Evolutionary conservation across 1,140 invertebrate species (phyloP).

Genomic region (Aphidius ervi): DNA sequence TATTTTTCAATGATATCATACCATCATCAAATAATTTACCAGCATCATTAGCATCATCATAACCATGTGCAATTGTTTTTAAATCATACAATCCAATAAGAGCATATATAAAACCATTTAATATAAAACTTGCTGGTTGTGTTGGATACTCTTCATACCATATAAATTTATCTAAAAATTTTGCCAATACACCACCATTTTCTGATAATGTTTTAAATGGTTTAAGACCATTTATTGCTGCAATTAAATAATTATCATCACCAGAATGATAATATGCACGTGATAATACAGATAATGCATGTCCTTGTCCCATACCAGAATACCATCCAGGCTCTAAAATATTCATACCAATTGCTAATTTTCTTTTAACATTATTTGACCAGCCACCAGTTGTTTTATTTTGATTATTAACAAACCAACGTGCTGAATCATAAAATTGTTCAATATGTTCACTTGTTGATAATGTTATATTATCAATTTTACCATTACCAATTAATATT

Average conservation of each 20-base stretch:
- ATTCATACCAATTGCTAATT: conserved; percentile 70
- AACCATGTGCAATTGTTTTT: conserved; percentile 62
- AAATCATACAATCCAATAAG: conserved; percentile 94
- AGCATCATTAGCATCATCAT: conserved; percentile 59
- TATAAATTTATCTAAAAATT: conserved; percentile 76
- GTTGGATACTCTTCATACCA: conserved; percentile 99
- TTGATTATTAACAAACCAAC: conserved; percentile 90
- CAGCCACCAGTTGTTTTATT: conserved; percentile 77
- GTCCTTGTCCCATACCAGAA: conserved; percentile 97
- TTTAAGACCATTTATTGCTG: conserved; percentile 74
- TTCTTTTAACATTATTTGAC: conserved; percentile 80
- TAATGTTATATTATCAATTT: conserved; percentile 77
- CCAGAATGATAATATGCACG: conserved; percentile 83
- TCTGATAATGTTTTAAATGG: conserved; percentile 71
- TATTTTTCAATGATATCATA: conserved; percentile 81
- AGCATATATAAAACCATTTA: conserved; percentile 99
- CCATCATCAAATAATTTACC: conserved; percentile 78
- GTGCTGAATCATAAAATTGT: conserved; percentile 87
- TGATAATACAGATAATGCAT: conserved; percentile 88
- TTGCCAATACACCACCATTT: conserved; percentile 79
- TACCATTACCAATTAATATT: conserved; percentile 70
- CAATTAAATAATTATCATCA: conserved; percentile 71
- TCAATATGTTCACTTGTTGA: conserved; percentile 79
- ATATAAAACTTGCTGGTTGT: conserved; percentile 87
- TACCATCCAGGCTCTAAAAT: conserved; percentile 87